A percentile compares a stretch with the other conserved stretches of the same genome.
Conservation (phyloP, 2,113 vertebrate species). For the Catharus bicknelli region DNA sequence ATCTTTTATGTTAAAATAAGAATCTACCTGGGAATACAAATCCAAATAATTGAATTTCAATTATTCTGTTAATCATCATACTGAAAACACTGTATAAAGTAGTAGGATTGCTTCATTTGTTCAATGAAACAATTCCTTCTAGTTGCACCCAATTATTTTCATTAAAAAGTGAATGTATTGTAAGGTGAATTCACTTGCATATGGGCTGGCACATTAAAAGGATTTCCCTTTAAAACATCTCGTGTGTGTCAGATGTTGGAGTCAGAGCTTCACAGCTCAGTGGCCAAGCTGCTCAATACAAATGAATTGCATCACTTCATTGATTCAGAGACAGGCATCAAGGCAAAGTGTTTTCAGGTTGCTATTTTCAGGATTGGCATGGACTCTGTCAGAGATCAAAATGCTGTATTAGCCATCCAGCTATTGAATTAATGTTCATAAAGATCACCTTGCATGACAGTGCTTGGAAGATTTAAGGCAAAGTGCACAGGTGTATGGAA, state of each 20-base stretch:
- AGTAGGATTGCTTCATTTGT: neutral
- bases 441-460: constrained; percentile 5
- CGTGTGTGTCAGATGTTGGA: constrained; percentile 1
- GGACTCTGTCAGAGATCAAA: constrained; percentile 1
- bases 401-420: neutral
- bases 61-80: neutral
- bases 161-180: neutral
- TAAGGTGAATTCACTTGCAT: neutral
- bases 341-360: constrained; percentile 27
- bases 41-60: neutral
- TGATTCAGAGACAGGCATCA: neutral
- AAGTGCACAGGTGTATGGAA: neutral
- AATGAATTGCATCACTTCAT: constrained; percentile 44
- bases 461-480: neutral
- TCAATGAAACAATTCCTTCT: neutral
- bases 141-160: neutral
- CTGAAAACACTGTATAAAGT: neutral
- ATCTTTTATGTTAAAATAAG: neutral
- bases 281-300: constrained; percentile 20
- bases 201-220: neutral
- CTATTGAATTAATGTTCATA: constrained; percentile 7
- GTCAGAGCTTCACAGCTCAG: constrained; percentile 41
- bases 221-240: constrained; percentile 32
- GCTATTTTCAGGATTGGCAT: constrained; percentile 49
- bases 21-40: neutral